phyloP scores from a whole-genome alignment of 2,888 invertebrate species.

The Platypus cylindrus region DNA sequence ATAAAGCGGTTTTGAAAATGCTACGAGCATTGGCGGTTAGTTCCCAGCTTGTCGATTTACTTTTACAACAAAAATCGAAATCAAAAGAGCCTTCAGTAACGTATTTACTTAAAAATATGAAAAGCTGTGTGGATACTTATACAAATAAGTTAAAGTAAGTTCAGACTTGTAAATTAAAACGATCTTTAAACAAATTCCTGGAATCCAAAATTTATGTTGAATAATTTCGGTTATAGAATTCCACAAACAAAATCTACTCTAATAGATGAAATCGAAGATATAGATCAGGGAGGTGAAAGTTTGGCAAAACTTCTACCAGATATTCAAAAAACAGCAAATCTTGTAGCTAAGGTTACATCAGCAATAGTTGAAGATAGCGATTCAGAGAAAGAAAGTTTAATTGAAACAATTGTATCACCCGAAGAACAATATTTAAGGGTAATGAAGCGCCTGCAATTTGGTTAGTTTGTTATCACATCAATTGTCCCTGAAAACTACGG shows the following conservation, averaged over 20 bases:
- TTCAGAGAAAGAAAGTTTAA: conserved; percentile 26
- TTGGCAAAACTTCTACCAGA: conserved; percentile 80
- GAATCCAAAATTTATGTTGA: too few relatives aligned
- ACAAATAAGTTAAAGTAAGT: conserved; percentile 67
- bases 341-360: conserved; percentile 39
- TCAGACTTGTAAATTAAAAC: too few relatives aligned
- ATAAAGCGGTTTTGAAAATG: conserved; percentile 71
- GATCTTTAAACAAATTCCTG: too few relatives aligned
- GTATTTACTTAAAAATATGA: conserved; percentile 73
- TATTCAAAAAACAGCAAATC: conserved; percentile 59
- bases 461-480: too few relatives aligned
- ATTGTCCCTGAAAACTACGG: conserved; percentile 1
- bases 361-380: conserved; percentile 32
- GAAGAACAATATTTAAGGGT: conserved; percentile 73
- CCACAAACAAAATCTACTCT: conserved; percentile 6
- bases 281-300: conserved; percentile 82
- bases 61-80: conserved; percentile 43
- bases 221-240: too few relatives aligned
- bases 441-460: conserved; percentile 83
- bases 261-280: conserved; percentile 40
- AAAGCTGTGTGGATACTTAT: conserved; percentile 83
- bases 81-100: conserved; percentile 51
- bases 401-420: conserved; percentile 43
- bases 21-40: conserved; percentile 64
- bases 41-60: conserved; percentile 42